Evolutionary conservation across 2,113 vertebrate genomes (phyloP).

Genomic region (Ursus arctos): DNA sequence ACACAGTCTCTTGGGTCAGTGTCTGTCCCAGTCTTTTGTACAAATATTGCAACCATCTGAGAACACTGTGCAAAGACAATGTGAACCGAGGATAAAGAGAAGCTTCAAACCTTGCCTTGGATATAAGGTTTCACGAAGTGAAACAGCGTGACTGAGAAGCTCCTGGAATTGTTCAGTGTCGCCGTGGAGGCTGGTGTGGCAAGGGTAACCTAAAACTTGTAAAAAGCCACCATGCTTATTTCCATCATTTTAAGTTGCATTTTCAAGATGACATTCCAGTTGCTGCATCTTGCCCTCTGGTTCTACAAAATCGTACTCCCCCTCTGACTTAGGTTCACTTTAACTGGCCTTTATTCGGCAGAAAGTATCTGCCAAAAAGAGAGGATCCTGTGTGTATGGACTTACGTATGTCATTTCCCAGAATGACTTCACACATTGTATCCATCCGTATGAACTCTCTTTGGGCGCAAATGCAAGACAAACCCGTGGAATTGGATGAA

Average conservation of each 20-base stretch:
- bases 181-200: accelerated
- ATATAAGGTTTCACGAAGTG: not conserved
- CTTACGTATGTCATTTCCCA: not conserved
- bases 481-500: accelerated
- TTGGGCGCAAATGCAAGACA: not conserved
- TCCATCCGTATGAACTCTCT: not conserved
- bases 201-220: not conserved
- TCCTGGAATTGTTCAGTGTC: accelerated
- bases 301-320: not conserved
- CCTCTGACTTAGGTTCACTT: not conserved
- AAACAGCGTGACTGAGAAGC: not conserved
- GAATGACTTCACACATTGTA: not conserved
- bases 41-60: not conserved
- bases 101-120: too few relatives aligned
- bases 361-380: not conserved
- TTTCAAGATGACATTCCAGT: not conserved
- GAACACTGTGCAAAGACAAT: not conserved
- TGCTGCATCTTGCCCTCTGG: too few relatives aligned
- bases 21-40: not conserved
- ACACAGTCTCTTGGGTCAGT: too few relatives aligned
- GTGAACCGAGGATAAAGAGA: not conserved
- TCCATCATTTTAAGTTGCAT: not conserved
- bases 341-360: not conserved
- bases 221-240: not conserved
- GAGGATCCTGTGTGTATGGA: not conserved